These are phyloP conservation scores for Laspeyria flexula DNA, from an alignment of 2,888 invertebrate genomes.

Conservation along the genomic window DNA sequence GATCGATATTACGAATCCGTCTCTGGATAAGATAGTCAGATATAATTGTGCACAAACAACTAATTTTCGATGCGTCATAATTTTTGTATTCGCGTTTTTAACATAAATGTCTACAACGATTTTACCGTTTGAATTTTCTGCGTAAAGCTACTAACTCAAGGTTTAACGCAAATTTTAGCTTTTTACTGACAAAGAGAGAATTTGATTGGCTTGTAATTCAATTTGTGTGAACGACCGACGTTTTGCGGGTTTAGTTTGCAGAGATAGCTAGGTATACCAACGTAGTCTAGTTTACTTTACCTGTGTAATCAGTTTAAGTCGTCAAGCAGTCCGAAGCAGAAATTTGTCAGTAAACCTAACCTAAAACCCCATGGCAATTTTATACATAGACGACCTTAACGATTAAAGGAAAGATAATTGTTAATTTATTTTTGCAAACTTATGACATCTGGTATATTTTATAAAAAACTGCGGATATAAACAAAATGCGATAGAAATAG, in stretches of 20 bases:
- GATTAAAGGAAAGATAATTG: not conserved
- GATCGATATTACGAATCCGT: too few species aligned
- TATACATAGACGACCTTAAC: not conserved
- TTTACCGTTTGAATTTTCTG: not conserved
- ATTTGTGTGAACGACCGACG: constrained; percentile 1
- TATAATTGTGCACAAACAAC: too few species aligned
- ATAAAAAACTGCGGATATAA: too few species aligned
- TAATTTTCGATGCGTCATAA: too few species aligned
- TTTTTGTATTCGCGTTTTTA: too few species aligned
- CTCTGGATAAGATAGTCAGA: too few species aligned
- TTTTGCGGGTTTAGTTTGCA: too few species aligned
- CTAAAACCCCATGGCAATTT: not conserved
- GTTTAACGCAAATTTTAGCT: not conserved
- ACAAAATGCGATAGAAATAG: too few species aligned
- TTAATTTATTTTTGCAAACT: too few species aligned
- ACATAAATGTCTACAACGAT: too few species aligned
- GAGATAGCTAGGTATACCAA: too few species aligned
- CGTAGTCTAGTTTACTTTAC: constrained; percentile 15
- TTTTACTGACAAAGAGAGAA: constrained; percentile 1
- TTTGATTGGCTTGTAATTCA: constrained; percentile 12
- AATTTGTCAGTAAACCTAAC: constrained; percentile 11
- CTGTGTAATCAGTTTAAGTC: constrained; percentile 18
- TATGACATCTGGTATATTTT: too few species aligned
- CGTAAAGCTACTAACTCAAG: not conserved
- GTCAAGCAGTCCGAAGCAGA: constrained; percentile 5